Evolutionary conservation across 2,797 vertebrate genomes (phyloP).

Genomic region (Notamacropus eugenii): DNA sequence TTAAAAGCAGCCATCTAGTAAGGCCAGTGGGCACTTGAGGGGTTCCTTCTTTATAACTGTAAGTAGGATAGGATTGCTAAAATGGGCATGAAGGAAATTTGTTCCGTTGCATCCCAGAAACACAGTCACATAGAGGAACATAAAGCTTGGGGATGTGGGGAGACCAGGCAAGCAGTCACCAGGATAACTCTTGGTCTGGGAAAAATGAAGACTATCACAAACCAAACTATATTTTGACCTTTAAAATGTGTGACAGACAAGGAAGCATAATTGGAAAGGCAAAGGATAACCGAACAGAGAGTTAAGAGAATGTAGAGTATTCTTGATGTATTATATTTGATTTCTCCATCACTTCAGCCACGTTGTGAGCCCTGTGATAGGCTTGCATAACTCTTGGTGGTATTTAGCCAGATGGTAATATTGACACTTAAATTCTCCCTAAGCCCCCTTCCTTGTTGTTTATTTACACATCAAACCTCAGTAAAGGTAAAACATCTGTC

Average conservation of each 20-base stretch:
- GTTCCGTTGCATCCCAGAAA: not conserved
- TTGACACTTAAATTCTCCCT: not conserved
- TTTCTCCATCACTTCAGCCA: not conserved
- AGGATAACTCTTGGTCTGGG: not conserved
- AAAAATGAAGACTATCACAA: slow-evolving; percentile 14
- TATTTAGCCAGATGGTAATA: not conserved
- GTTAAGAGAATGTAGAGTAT: not conserved
- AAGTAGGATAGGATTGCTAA: not conserved
- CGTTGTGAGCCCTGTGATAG: slow-evolving; percentile 24
- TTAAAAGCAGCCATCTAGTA: not conserved
- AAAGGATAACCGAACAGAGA: slow-evolving; percentile 23
- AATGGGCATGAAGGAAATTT: slow-evolving; percentile 3
- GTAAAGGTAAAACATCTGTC: slow-evolving; percentile 25
- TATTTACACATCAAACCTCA: slow-evolving; percentile 21
- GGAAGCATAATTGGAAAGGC: not conserved
- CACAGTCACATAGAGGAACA: not conserved
- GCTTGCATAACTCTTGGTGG: slow-evolving; percentile 17
- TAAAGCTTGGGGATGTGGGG: slow-evolving; percentile 25
- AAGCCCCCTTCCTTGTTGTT: slow-evolving; percentile 8
- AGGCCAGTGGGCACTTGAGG: slow-evolving; percentile 3
- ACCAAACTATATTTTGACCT: slow-evolving; percentile 6
- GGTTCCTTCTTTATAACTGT: not conserved
- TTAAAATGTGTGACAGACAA: slow-evolving; percentile 28
- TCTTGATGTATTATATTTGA: not conserved
- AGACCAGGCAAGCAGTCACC: slow-evolving; percentile 2